These are phyloP conservation scores for Halcyon malimbica DNA, from an alignment of 2,113 vertebrate genomes.

Conservation along the genomic window DNA sequence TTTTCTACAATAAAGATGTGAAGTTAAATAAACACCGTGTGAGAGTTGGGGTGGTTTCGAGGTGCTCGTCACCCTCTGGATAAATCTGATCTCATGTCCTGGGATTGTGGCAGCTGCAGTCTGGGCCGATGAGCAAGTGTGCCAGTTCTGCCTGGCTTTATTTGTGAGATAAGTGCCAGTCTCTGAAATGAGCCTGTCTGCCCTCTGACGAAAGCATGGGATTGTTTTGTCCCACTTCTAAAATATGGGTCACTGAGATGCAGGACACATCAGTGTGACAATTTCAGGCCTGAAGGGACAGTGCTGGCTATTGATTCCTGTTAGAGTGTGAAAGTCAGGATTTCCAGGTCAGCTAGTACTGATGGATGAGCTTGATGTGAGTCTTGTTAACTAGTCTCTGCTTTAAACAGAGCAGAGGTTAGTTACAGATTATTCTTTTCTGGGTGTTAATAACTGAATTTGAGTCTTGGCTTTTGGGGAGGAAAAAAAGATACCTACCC, in stretches of 20 bases:
- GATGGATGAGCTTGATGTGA: not conserved
- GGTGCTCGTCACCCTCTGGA: not conserved
- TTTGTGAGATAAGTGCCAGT: not conserved
- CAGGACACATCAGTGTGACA: not conserved
- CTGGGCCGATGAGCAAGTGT: not conserved
- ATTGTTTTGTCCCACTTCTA: slow-evolving; percentile 17
- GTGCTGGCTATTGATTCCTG: not conserved
- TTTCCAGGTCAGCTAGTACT: not conserved
- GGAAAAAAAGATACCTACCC: not conserved
- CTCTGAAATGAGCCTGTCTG: not conserved
- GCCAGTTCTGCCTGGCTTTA: not conserved
- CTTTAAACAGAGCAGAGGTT: not conserved
- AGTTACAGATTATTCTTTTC: not conserved
- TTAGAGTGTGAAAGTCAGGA: slow-evolving; percentile 1
- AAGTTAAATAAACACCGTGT: not conserved
- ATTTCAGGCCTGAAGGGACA: slow-evolving; percentile 18
- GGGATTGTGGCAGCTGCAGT: not conserved
- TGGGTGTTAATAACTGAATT: not conserved
- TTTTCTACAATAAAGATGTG: not conserved
- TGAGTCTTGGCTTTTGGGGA: not conserved
- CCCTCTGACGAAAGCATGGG: not conserved
- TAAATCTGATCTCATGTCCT: not conserved
- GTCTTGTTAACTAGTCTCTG: not conserved
- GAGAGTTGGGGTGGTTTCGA: not conserved
- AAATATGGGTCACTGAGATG: slow-evolving; percentile 52